These are phyloP conservation scores for Tigriopus californicus DNA, from an alignment of 2,888 invertebrate species.

Conservation along the genomic window DNA sequence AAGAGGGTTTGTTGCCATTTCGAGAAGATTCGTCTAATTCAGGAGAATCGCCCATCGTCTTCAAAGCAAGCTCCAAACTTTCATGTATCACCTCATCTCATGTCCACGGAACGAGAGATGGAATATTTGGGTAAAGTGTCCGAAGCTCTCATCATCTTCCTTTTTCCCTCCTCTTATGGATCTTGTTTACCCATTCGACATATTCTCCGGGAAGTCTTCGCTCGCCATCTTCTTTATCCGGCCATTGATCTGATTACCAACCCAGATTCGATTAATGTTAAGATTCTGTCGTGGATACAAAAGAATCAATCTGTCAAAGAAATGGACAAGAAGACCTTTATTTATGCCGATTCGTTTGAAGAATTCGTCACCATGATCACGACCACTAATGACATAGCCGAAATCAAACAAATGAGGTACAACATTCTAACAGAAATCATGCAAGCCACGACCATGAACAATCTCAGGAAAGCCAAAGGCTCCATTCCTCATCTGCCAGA, in stretches of 20 bases:
- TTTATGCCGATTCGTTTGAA: constrained; percentile 72
- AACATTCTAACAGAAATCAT: constrained; percentile 79
- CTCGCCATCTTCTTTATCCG: constrained; percentile 64
- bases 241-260: constrained; percentile 65
- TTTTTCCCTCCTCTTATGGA: constrained; percentile 62
- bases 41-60: not conserved
- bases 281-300: constrained; percentile 61
- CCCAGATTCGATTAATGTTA: constrained; percentile 76
- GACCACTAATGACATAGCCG: constrained; percentile 56
- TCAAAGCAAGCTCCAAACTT: constrained; percentile 27
- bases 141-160: constrained; percentile 57
- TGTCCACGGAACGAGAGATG: constrained; percentile 50
- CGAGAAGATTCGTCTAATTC: not conserved
- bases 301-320: constrained; percentile 51
- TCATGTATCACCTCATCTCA: constrained; percentile 51
- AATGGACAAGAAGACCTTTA: constrained; percentile 59
- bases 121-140: constrained; percentile 61
- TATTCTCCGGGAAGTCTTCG: constrained; percentile 59
- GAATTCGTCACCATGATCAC: constrained; percentile 69
- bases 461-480: constrained; percentile 62
- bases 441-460: constrained; percentile 79
- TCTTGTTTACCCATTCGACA: constrained; percentile 50
- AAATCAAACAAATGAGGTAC: constrained; percentile 61
- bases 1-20: not conserved
- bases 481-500: not conserved